Percentiles rank a stretch among this genome's conserved stretches.
These are phyloP conservation scores for Microcebus tavaratra DNA, from an alignment of 2,113 vertebrate species.

Conservation along the genomic window DNA sequence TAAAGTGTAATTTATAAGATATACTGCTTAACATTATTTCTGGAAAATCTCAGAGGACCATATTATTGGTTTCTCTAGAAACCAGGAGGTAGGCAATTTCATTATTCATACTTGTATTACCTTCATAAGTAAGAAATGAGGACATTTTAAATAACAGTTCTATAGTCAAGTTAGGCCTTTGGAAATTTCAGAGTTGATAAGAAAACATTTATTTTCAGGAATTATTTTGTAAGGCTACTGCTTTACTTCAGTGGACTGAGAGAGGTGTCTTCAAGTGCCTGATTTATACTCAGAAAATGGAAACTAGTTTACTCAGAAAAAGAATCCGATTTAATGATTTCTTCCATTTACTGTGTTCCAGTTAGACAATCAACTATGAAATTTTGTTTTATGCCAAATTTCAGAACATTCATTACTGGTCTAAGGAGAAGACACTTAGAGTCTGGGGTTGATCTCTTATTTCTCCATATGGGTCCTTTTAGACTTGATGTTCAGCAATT, in stretches of 20 bases:
- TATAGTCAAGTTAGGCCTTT: not conserved
- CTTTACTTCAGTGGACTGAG: not conserved
- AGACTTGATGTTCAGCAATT: not conserved
- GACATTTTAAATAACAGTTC: not conserved
- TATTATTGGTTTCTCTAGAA: not conserved
- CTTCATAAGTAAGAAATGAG: not conserved
- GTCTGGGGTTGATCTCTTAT: not conserved
- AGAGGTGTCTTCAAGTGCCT: not conserved
- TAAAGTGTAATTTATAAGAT: not conserved
- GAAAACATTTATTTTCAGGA: constrained; percentile 15
- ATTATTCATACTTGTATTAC: not conserved
- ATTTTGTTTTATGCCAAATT: not conserved
- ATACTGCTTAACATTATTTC: not conserved
- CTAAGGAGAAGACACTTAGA: not conserved
- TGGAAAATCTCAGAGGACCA: not conserved
- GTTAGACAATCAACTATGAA: not conserved
- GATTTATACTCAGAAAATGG: not conserved
- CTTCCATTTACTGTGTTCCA: not conserved
- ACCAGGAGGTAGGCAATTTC: not conserved
- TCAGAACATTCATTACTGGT: not conserved
- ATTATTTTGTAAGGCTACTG: not conserved
- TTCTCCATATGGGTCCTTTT: not conserved
- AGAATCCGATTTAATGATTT: not conserved
- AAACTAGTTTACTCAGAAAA: not conserved
- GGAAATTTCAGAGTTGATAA: constrained; percentile 3